Base-by-base conservation (phyloP, 2,888 invertebrate genomes). In the Acleris emargana region DNA sequence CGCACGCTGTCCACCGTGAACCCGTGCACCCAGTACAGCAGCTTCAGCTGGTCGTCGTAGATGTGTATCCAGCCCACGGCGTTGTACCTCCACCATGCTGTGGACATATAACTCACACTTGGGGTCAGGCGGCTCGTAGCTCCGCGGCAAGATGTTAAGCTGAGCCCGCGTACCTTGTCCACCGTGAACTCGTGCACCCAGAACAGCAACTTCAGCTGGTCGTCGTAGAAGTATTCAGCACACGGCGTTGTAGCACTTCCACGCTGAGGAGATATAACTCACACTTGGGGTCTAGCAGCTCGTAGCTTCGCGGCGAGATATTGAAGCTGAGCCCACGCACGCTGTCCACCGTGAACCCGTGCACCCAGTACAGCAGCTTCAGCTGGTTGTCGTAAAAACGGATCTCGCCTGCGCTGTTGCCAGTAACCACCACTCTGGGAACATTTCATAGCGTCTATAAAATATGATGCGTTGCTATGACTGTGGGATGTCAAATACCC, bases 181-280 rank as follows among this genome's bases (percentile, higher is more conserved):
- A 94, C 81, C 4, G 81, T 77, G 69, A 89, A 90, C 11, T 91
- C 88, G 47, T 91, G 86, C 64, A 93, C 86, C 94, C 94, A 94
- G 79, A 94, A 94, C 55, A 95, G 71, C 58, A 95, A 81, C 75
- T 88, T 93, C 72, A 95, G 76, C 71, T 93, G 89, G 51, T 86
- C 82, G 70, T 95, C 94, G 75, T 94, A 95, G 78, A 95, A 95
- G 71, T 86, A 95, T 88, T 53, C 93, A 86, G 0, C 95, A 95
- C 0, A 62, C 71, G 16, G 78, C 81, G 75, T 94, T 94, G 13
- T 1, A 7, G 28, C 28, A 11, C 13, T 13, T 13, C 13, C 11
- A 38, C 32, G 38, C 38, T 13, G 13, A 13, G 13, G 38, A 38
- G 9, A 38, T 13, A 13, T 38, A 5, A 67, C 83, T 77, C 69